Conservation (phyloP, 2,888 invertebrate genomes). For the Sarcophaga subvicina region DNA sequence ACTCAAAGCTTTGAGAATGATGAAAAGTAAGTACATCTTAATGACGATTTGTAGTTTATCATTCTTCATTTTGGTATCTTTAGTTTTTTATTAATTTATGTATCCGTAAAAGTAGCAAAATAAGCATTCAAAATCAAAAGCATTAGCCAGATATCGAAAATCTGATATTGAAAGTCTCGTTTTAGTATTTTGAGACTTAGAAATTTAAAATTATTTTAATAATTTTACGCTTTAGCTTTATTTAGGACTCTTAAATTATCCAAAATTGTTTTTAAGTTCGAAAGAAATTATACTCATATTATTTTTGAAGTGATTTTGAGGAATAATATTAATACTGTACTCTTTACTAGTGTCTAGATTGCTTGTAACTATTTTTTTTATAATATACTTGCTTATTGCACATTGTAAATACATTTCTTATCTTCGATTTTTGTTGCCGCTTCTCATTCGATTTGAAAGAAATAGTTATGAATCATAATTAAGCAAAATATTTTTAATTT, state of each 20-base stretch:
- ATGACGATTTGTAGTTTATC: not conserved
- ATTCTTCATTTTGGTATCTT: not conserved
- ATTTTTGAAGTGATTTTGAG: too few relatives aligned
- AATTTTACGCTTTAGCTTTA: too few relatives aligned
- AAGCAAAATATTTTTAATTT: not conserved
- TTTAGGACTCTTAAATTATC: too few relatives aligned
- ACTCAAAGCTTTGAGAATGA: constrained; percentile 95
- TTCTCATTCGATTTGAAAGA: not conserved
- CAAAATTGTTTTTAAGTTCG: too few relatives aligned
- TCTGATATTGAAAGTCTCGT: too few relatives aligned
- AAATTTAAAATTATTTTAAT: too few relatives aligned
- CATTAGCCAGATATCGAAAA: not conserved
- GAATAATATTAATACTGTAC: too few relatives aligned
- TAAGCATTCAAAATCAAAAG: constrained; percentile 13
- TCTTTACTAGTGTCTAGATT: too few relatives aligned
- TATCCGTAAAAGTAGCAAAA: constrained; percentile 21
- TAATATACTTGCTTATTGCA: too few relatives aligned
- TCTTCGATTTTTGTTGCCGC: not conserved
- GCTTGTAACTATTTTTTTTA: too few relatives aligned
- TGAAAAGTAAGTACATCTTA: constrained; percentile 88
- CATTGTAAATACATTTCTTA: not conserved
- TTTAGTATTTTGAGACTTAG: too few relatives aligned
- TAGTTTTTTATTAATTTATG: not conserved
- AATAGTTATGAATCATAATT: not conserved
- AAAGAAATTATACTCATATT: too few relatives aligned